These are phyloP conservation scores for Egretta garzetta DNA, from an alignment of 2,113 vertebrate genomes.

Conservation along the genomic window DNA sequence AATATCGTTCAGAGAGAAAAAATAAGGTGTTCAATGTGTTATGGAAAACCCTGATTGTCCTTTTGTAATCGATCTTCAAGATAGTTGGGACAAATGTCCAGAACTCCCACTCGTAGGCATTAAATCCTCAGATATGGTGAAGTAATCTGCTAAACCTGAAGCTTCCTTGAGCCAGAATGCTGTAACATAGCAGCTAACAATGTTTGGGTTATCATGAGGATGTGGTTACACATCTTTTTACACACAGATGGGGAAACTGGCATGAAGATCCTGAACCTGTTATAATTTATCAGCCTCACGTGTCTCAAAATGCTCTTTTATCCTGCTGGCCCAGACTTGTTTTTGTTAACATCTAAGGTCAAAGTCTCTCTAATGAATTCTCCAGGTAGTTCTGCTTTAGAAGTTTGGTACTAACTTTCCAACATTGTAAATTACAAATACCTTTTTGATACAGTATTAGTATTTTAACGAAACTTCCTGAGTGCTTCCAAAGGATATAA, in stretches of 20 bases:
- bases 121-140: neutral
- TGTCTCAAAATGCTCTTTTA: neutral
- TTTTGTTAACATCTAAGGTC: neutral
- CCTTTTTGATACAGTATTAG: neutral
- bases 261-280: neutral
- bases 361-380: neutral
- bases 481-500: neutral
- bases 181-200: neutral
- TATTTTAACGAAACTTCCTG: neutral
- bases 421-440: neutral
- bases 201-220: neutral
- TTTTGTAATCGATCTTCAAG: neutral
- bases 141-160: neutral
- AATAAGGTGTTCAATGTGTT: neutral
- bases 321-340: neutral
- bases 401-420: neutral
- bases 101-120: neutral
- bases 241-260: neutral
- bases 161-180: neutral
- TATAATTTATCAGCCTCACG: neutral
- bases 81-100: neutral
- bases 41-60: neutral
- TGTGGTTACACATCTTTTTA: neutral
- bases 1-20: neutral
- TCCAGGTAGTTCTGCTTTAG: neutral